phyloP scores from a whole-genome alignment of 2,888 invertebrate species.

The Fragum sueziense region DNA sequence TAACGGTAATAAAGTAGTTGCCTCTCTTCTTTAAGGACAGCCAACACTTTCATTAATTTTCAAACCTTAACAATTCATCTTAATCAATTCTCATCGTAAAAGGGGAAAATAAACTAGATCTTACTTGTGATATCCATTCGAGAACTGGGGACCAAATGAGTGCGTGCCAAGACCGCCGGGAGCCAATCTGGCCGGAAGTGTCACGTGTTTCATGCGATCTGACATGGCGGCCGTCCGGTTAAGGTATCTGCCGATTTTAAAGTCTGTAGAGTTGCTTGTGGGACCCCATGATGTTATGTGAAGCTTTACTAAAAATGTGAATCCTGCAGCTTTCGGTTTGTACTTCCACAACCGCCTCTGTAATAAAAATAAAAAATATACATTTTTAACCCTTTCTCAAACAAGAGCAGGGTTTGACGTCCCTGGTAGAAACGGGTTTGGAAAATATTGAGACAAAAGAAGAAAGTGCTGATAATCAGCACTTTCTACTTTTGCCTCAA shows the following conservation, averaged over 20 bases:
- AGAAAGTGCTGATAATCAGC: no score
- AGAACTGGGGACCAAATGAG: conserved; percentile 26
- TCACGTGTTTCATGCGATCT: conserved; percentile 49
- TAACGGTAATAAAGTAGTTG: no score
- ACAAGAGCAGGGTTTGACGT: no score
- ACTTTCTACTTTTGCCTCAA: no score
- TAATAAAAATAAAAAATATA: no score
- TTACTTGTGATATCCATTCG: conserved; percentile 33
- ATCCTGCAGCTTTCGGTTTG: conserved; percentile 46
- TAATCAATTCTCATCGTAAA: background rate
- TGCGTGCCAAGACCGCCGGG: conserved; percentile 47
- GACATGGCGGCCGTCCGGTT: conserved; percentile 45
- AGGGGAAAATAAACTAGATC: background rate
- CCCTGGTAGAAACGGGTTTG: no score
- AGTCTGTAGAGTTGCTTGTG: conserved; percentile 33
- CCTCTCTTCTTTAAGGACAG: no score
- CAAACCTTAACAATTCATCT: background rate
- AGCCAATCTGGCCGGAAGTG: conserved; percentile 33
- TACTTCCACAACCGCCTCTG: conserved; percentile 40
- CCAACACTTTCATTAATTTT: no score
- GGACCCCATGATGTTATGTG: conserved; percentile 51
- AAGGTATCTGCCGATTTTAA: conserved; percentile 40
- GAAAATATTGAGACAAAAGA: no score
- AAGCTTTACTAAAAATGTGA: conserved; percentile 40
- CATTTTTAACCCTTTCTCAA: no score